Percentiles rank a stretch among this genome's conserved stretches.
Evolutionary conservation across 2,113 vertebrate species (phyloP).

Genomic region (Regulus satrapa): DNA sequence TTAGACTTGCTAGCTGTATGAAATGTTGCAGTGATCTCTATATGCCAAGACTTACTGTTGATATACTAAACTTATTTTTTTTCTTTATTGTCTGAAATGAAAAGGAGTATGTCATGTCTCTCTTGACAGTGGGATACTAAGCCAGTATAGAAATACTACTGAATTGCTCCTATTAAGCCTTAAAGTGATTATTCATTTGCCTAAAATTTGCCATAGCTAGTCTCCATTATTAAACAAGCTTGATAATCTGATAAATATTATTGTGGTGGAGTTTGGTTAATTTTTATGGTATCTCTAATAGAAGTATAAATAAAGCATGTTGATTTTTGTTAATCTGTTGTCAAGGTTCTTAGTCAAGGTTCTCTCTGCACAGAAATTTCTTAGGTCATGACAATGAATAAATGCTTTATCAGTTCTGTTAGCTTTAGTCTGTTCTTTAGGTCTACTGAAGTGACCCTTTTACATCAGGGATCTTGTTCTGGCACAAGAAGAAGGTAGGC

Average conservation of each 20-base stretch:
- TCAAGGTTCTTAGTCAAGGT: not conserved
- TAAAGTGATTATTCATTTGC: not conserved
- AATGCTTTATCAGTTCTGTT: not conserved
- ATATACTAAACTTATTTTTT: not conserved
- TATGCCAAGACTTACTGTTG: not conserved
- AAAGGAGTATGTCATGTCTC: not conserved
- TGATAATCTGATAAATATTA: not conserved
- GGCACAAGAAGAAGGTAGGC: not conserved
- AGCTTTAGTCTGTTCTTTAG: not conserved
- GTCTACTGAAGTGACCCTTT: not conserved
- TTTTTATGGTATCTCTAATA: not conserved
- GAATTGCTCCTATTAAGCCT: not conserved
- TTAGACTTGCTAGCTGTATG: not conserved
- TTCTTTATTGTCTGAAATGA: not conserved
- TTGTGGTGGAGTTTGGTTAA: not conserved
- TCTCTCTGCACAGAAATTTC: not conserved
- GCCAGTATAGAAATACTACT: not conserved
- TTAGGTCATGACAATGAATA: not conserved
- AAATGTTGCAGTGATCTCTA: not conserved
- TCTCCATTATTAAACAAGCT: not conserved
- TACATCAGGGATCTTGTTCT: not conserved
- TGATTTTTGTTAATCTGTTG: not conserved
- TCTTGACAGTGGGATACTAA: not conserved
- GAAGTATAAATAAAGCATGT: not conserved
- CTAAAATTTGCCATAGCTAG: not conserved